Conservation (phyloP, 2,888 invertebrate genomes). For the Chrysolina americana region DNA sequence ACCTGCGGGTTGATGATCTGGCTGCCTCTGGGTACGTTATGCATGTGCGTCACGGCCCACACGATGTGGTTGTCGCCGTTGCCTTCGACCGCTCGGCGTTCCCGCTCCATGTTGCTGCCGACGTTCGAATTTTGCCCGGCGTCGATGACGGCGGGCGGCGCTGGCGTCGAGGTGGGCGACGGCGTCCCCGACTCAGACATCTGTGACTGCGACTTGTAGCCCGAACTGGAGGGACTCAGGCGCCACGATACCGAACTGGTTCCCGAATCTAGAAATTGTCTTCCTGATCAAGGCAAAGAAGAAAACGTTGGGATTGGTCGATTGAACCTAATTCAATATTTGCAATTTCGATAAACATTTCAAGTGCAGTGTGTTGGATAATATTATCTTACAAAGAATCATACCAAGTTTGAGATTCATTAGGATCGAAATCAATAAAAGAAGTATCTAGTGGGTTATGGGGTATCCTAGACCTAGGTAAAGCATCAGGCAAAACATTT, state of each 20-base stretch:
- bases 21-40: constrained; percentile 89
- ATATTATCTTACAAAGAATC: too few species aligned
- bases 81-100: constrained; percentile 22
- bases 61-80: constrained; percentile 72
- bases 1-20: constrained; percentile 90
- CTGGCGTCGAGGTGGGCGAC: constrained; percentile 78
- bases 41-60: constrained; percentile 91
- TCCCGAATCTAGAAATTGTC: constrained; percentile 71
- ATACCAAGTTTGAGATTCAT: too few species aligned
- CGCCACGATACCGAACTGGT: constrained; percentile 77
- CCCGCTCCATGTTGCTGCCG: constrained; percentile 51
- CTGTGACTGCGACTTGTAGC: constrained; percentile 82
- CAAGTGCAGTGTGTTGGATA: too few species aligned
- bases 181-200: constrained; percentile 85
- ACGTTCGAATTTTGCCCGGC: constrained; percentile 58
- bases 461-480: too few species aligned
- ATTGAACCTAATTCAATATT: too few species aligned
- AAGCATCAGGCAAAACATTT: too few species aligned
- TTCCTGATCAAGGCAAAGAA: constrained; percentile 24
- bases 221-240: constrained; percentile 82
- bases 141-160: constrained; percentile 63
- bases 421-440: too few species aligned
- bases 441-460: too few species aligned
- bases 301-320: constrained; percentile 7
- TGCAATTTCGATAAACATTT: too few species aligned